phyloP scores from a whole-genome alignment of 2,797 vertebrate genomes.

The Parambassis ranga region DNA sequence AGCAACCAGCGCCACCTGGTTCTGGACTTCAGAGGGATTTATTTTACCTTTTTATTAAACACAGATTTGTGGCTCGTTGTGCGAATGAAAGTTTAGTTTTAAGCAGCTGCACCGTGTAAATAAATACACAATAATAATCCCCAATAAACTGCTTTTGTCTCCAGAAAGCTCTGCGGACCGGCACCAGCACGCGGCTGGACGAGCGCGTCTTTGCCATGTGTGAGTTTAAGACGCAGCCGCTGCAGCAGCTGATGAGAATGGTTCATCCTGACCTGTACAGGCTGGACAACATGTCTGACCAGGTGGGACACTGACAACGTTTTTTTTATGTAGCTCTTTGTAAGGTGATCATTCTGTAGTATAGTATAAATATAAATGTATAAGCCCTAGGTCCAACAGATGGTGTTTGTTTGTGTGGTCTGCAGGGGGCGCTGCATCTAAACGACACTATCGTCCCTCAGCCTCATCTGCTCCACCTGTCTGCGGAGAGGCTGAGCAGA shows the following conservation, averaged over 20 bases:
- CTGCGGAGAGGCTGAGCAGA: constrained; percentile 88
- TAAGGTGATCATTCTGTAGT: too few species aligned
- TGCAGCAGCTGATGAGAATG: constrained; percentile 91
- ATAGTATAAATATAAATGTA: too few species aligned
- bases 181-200: constrained; percentile 92
- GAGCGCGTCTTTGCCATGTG: constrained; percentile 97
- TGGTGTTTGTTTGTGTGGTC: too few species aligned
- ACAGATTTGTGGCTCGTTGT: too few species aligned
- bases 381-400: too few species aligned
- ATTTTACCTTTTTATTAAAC: too few species aligned
- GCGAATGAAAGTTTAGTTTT: too few species aligned
- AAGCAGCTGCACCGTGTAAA: too few species aligned
- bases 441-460: constrained; percentile 91
- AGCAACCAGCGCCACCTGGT: too few species aligned
- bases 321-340: too few species aligned
- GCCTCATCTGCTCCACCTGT: constrained; percentile 89
- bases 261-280: constrained; percentile 94
- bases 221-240: constrained; percentile 95
- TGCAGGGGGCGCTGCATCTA: constrained; percentile 90
- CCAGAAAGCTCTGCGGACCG: constrained; percentile 94
- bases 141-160: background rate
- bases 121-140: background rate
- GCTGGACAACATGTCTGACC: constrained; percentile 91
- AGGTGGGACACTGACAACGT: constrained; percentile 76
- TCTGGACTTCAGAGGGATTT: too few species aligned